A percentile compares a stretch with the other conserved stretches of the same genome.
Conservation (phyloP, 1,140 invertebrate species). For the Pachypsylla venusta region DNA sequence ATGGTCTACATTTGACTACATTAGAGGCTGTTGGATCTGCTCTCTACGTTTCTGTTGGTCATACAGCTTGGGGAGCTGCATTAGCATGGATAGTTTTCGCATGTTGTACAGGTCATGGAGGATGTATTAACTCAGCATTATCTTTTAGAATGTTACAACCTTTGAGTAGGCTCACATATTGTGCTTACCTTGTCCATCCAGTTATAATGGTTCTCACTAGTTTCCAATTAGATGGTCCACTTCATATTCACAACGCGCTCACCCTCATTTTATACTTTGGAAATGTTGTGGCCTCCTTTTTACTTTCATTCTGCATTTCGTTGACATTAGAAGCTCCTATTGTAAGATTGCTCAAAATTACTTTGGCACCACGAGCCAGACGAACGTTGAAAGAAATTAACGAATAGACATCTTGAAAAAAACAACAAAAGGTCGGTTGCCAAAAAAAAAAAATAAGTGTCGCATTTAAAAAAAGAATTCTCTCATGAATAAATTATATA, state of each 20-base stretch:
- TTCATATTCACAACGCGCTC: conserved; percentile 54
- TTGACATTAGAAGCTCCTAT: conserved; percentile 60
- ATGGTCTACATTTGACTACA: conserved; percentile 55
- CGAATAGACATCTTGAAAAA: not conserved
- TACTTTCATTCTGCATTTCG: conserved; percentile 59
- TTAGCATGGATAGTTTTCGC: conserved; percentile 67
- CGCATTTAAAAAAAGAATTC: too few relatives aligned
- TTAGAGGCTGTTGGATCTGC: conserved; percentile 41
- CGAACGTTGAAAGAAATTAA: conserved; percentile 13
- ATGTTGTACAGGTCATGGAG: conserved; percentile 51
- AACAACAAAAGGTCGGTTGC: too few relatives aligned
- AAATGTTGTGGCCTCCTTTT: conserved; percentile 57
- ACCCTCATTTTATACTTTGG: conserved; percentile 63
- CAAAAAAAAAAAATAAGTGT: too few relatives aligned
- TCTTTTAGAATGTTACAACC: conserved; percentile 66
- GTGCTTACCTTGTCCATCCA: conserved; percentile 78
- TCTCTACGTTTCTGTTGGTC: conserved; percentile 39
- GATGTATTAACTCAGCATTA: conserved; percentile 47
- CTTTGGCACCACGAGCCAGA: conserved; percentile 27
- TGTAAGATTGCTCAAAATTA: conserved; percentile 56
- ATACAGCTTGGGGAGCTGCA: conserved; percentile 55
- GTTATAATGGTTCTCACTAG: conserved; percentile 63
- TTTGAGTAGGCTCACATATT: conserved; percentile 75
- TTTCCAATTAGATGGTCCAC: conserved; percentile 57
- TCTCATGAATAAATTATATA: too few relatives aligned